Percentiles rank a stretch among this genome's conserved stretches.
Evolutionary conservation across 2,113 vertebrate genomes (phyloP).

Genomic region (Tilapia sparmanii): DNA sequence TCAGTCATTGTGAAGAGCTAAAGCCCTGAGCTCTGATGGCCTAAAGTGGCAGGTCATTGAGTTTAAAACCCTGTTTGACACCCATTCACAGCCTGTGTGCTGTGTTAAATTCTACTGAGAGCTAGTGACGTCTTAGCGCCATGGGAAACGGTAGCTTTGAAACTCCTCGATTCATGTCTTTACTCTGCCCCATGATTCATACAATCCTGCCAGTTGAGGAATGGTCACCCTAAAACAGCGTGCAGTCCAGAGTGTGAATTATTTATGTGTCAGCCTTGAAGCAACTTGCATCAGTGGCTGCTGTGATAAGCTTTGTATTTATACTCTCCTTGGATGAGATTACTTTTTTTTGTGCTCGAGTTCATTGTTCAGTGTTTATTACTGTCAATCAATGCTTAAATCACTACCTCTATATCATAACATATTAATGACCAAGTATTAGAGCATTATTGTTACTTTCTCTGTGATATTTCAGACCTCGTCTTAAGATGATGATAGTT

Average conservation of each 20-base stretch:
- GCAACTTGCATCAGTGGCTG: conserved; percentile 12
- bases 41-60: conserved; percentile 6
- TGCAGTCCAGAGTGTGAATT: conserved; percentile 17
- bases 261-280: conserved; percentile 7
- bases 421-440: conserved; percentile 56
- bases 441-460: conserved; percentile 44
- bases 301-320: conserved; percentile 57
- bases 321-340: conserved; percentile 32
- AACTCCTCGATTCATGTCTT: neutral
- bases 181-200: neutral
- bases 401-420: conserved; percentile 67
- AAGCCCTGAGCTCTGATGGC: neutral
- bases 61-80: conserved; percentile 16
- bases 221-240: neutral
- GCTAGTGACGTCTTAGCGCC: neutral
- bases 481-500: neutral
- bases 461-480: conserved; percentile 31
- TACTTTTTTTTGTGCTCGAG: neutral
- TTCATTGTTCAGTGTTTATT: conserved; percentile 48
- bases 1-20: conserved; percentile 19
- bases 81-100: conserved; percentile 6
- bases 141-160: conserved; percentile 17
- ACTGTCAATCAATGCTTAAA: conserved; percentile 56
- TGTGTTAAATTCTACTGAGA: conserved; percentile 3
- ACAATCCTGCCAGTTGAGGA: neutral